Percentiles rank a stretch among this genome's conserved stretches.
phyloP scores from a whole-genome alignment of 2,888 invertebrate genomes.

The Xestia ashworthii region DNA sequence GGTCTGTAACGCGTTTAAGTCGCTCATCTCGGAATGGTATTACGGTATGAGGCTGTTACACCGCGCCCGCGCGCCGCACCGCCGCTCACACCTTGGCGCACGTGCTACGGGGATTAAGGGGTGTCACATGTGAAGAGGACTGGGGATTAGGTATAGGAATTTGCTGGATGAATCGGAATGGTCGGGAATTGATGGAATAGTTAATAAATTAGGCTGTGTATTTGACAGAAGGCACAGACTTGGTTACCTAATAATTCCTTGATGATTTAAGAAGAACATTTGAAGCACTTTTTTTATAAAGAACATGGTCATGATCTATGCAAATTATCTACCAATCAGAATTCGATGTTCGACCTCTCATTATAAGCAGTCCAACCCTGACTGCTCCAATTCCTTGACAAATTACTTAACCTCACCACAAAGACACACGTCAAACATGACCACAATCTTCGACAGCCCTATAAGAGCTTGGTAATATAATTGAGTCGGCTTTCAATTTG shows the following conservation, averaged over 20 bases:
- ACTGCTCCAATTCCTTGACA: not conserved
- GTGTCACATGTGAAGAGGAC: conserved; percentile 72
- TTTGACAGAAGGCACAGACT: no score
- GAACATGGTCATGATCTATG: not conserved
- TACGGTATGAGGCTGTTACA: conserved; percentile 82
- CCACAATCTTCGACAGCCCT: conserved; percentile 76
- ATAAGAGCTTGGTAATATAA: conserved; percentile 85
- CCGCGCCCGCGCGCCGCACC: conserved; percentile 68
- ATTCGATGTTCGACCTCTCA: not conserved
- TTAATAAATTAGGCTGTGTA: not conserved
- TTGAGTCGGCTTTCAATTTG: conserved; percentile 91
- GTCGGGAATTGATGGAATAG: not conserved
- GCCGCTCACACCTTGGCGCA: conserved; percentile 77
- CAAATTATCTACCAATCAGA: not conserved
- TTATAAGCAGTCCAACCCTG: not conserved
- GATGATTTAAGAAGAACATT: not conserved
- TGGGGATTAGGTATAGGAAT: conserved; percentile 38
- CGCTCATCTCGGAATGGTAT: conserved; percentile 90
- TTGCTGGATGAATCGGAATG: conserved; percentile 16
- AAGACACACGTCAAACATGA: conserved; percentile 18
- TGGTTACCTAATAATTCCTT: not conserved
- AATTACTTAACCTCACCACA: not conserved
- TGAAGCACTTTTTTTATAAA: not conserved
- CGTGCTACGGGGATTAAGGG: conserved; percentile 83
- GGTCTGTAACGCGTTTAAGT: conserved; percentile 87